Conservation (phyloP, 1,140 invertebrate species). For the Drosophila seguyi region DNA sequence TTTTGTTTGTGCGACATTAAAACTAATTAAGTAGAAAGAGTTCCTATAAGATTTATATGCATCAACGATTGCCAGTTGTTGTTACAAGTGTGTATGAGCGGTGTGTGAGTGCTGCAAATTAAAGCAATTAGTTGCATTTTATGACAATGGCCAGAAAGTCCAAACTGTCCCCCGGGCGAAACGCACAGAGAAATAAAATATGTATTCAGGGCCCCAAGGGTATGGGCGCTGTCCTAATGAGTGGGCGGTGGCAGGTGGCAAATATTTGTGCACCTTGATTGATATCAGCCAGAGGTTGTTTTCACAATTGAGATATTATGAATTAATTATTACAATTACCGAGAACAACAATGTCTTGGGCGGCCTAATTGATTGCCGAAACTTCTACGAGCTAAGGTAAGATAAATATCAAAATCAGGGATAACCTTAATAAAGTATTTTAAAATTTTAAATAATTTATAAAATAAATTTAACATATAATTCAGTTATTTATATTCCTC, state of each 20-base stretch:
- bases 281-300: slow-evolving; percentile 38
- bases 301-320: slow-evolving; percentile 39
- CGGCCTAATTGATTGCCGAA: slow-evolving; percentile 3
- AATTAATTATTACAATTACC: slow-evolving; percentile 44
- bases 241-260: slow-evolving; percentile 8
- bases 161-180: slow-evolving; percentile 31
- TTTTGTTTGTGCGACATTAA: slow-evolving; percentile 70
- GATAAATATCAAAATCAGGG: not conserved
- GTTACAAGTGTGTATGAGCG: slow-evolving; percentile 56
- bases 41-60: slow-evolving; percentile 71
- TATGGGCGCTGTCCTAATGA: slow-evolving; percentile 33
- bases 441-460: not conserved
- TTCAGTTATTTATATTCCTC: not conserved
- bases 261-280: slow-evolving; percentile 42
- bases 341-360: not conserved
- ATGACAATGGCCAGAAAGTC: slow-evolving; percentile 53
- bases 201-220: slow-evolving; percentile 17
- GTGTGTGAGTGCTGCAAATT: slow-evolving; percentile 55
- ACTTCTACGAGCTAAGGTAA: not conserved
- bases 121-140: slow-evolving; percentile 73
- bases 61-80: slow-evolving; percentile 50
- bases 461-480: not conserved
- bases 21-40: slow-evolving; percentile 83
- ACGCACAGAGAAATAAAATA: slow-evolving; percentile 30
- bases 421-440: not conserved